Percentiles rank a stretch among this genome's conserved stretches.
phyloP scores from a whole-genome alignment of 2,797 vertebrate species.

The Sphenodon punctatus region DNA sequence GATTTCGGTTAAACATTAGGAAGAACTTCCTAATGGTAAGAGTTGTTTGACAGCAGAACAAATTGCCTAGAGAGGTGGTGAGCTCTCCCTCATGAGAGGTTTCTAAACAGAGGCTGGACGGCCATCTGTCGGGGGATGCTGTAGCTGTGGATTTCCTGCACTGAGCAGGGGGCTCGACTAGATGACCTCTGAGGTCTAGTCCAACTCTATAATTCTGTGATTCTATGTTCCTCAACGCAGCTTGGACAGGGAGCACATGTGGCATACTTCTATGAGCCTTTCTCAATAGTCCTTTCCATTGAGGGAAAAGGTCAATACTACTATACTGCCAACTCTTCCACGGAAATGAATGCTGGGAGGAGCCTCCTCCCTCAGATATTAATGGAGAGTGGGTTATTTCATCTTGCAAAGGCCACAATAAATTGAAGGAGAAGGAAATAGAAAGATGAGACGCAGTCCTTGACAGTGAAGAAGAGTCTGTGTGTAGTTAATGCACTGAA shows the following conservation, averaged over 20 bases:
- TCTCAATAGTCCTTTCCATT: background rate
- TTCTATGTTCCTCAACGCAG: no score
- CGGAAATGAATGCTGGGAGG: conserved; percentile 40
- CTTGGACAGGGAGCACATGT: background rate
- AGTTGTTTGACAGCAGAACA: no score
- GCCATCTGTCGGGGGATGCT: no score
- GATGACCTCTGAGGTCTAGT: no score
- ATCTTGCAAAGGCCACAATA: conserved; percentile 48
- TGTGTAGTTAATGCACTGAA: conserved; percentile 31
- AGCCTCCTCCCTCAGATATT: conserved; percentile 34
- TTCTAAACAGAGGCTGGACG: no score
- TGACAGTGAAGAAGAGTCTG: conserved; percentile 13
- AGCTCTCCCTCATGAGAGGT: no score
- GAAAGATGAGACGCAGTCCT: conserved; percentile 1
- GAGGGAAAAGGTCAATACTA: conserved; percentile 14
- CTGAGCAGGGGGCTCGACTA: no score
- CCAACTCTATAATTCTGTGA: no score
- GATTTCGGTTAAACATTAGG: no score
- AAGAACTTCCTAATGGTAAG: no score
- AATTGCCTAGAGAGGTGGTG: no score
- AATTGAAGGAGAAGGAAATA: conserved; percentile 39
- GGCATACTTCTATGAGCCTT: background rate
- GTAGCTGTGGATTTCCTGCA: no score
- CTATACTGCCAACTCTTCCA: conserved; percentile 24
- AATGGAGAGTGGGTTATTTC: conserved; percentile 44